Base-by-base conservation (phyloP, 2,113 vertebrate genomes). In the Archocentrus centrarchus region DNA sequence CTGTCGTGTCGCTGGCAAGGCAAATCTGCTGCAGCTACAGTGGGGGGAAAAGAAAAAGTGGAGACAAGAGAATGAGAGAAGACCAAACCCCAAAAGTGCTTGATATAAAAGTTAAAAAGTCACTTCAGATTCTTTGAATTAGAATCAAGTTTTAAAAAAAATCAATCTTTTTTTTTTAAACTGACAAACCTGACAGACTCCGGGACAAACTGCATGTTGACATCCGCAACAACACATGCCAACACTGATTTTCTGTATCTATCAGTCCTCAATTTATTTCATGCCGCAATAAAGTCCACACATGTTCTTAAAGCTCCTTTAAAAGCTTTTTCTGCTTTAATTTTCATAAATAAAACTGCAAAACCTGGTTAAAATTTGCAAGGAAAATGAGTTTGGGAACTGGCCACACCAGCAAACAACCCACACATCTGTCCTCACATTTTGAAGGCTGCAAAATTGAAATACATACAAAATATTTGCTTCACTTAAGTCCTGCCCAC, bases 11-110 rank as follows among this genome's bases (percentile, higher is more conserved):
- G 44, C 75, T 83, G 81, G 68, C n/a, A 7, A 79, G 3, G n/a
- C 37, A 75, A 85, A 58, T 75, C 66, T 76, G 83, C 79, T 81
- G 61, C 24, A 75, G 82, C 58, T 35, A 79, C 55, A 24, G 11
- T 77, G 58, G 83, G 85, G 1, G 24, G 24, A 11, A 44, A 60
- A 30, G 55, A 35, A 57, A 44, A 37, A 75, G 32, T 2, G 58
- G 59, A 47, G n/a, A 41, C 53, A 53, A 50, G 76, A 77, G 15
- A 80, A 18, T 68, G 41, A 80, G n/a, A 55, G 44, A 59, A 10
- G n/a, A 44, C 15, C 6, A 44, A 73, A 37, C 32, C 77, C 62
- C 37, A 11, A 39, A 57, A 73, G 59, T 22, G 75, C 13, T 80
- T 78, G 61, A 27, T 77, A 37, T 22, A 59, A 32, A 32, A 75